Percentiles rank a stretch among this genome's conserved stretches.
These are phyloP conservation scores for Oreotrochilus melanogaster DNA, from an alignment of 2,113 vertebrate genomes.

Conservation along the genomic window DNA sequence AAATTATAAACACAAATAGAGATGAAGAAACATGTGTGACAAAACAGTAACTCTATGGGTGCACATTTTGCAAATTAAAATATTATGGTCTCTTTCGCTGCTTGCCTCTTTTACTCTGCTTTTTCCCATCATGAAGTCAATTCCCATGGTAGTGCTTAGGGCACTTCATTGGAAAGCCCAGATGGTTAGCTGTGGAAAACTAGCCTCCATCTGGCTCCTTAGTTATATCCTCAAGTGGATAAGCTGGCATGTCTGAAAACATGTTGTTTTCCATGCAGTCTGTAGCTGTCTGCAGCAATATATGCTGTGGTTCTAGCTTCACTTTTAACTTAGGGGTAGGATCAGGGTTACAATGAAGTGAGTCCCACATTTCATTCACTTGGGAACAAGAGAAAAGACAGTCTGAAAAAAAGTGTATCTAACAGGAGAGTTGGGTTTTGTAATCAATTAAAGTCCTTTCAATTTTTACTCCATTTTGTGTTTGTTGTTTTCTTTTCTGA, in stretches of 20 bases:
- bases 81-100: not conserved
- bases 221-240: not conserved
- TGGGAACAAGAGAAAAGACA: not conserved
- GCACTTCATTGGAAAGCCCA: constrained; percentile 31
- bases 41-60: not conserved
- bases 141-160: not conserved
- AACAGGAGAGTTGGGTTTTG: not conserved
- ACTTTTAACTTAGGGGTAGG: not conserved
- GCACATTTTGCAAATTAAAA: not conserved
- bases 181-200: constrained; percentile 37
- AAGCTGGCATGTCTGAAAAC: not conserved
- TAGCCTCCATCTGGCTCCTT: constrained; percentile 36
- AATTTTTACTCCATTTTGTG: not conserved
- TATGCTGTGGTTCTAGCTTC: not conserved
- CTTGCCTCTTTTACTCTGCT: not conserved
- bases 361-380: not conserved
- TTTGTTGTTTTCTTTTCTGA: not conserved
- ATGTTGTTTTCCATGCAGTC: not conserved
- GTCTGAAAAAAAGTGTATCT: not conserved
- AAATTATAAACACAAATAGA: not conserved
- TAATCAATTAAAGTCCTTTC: not conserved
- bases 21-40: not conserved
- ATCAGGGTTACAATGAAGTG: not conserved
- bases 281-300: not conserved
- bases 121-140: constrained; percentile 17